Percentiles rank a stretch among this genome's conserved stretches.
These are phyloP conservation scores for Enteromius argenteus DNA, from an alignment of 2,797 vertebrate species.

Conservation along the genomic window DNA sequence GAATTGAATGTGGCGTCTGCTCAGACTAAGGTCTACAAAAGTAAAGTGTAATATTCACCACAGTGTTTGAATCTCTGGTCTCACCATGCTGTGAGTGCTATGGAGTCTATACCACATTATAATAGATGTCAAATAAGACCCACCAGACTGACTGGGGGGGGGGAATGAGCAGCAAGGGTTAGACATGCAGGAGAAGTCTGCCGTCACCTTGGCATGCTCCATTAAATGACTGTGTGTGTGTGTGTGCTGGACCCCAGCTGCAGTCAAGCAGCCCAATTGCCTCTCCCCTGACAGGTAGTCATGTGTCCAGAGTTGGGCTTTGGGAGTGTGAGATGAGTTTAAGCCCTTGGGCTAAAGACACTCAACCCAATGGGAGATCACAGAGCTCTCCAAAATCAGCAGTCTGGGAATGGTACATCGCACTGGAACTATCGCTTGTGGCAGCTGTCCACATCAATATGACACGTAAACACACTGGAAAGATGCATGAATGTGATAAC, in stretches of 20 bases:
- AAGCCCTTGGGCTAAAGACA: slow-evolving; percentile 67
- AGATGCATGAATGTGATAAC: slow-evolving; percentile 32
- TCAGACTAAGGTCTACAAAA: neutral
- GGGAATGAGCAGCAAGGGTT: slow-evolving; percentile 55
- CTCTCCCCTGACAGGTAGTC: slow-evolving; percentile 60
- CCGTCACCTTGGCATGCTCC: slow-evolving; percentile 55
- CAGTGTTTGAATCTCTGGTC: slow-evolving; percentile 1
- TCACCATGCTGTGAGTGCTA: neutral
- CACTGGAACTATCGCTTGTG: slow-evolving; percentile 49
- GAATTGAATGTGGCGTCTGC: slow-evolving; percentile 28
- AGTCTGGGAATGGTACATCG: slow-evolving; percentile 57
- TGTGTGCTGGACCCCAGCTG: slow-evolving; percentile 58
- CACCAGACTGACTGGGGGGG: slow-evolving; percentile 32
- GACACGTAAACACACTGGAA: slow-evolving; percentile 52
- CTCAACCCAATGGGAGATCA: slow-evolving; percentile 64
- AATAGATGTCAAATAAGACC: slow-evolving; percentile 55
- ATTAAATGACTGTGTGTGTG: slow-evolving; percentile 56
- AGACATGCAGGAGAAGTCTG: slow-evolving; percentile 55
- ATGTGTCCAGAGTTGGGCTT: slow-evolving; percentile 56
- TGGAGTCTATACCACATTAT: slow-evolving; percentile 41
- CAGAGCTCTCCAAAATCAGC: slow-evolving; percentile 58
- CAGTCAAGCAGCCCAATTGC: slow-evolving; percentile 55
- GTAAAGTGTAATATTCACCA: slow-evolving; percentile 27
- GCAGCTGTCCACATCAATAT: slow-evolving; percentile 63
- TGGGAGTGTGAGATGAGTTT: slow-evolving; percentile 63